Base-by-base conservation (phyloP, 2,797 vertebrate species). In the Sardinella longiceps region DNA sequence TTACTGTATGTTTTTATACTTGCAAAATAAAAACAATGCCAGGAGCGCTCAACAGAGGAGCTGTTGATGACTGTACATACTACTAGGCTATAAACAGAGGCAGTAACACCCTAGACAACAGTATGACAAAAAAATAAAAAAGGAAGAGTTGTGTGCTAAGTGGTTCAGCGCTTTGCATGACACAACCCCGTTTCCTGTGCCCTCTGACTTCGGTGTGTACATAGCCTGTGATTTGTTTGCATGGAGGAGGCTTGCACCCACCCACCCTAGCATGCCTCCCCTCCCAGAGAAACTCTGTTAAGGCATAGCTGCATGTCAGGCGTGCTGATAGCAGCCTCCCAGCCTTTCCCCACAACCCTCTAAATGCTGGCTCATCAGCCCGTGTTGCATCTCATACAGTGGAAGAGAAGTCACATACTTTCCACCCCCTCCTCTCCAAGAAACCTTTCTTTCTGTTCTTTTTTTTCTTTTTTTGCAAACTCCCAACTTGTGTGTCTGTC, bases 201-300 rank as follows among this genome's bases (percentile, higher is more conserved):
- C 84, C 87, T 87, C 83, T 91, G 86, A 91, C 84, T 89, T 81
- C 3, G 48, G 87, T 9, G 91, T 89, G 91, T 90, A 92, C 89
- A 88, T 91, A 86, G 84, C 83, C 83, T 77, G 58, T 86, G 83
- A 87, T 85, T 81, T 86, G 86, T 85, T 84, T 89, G 84, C 85
- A 63, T 86, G 66, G 82, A 88, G 90, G 66, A 86, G 90, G 88
- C 87, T 88, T 89, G 63, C 90, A 93, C 82, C 88, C 88, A 87
- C 91, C 63, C 2, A 30, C 63, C 11, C 91, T 9, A 48, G 46
- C 46, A 15, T 12, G 12, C 63, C 63, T 93, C 93, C 90, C 88
- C 90, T 90, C 88, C 92, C 92, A 83, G 84, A 91, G 91, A 88
- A 90, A 90, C 86, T 92, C 90, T 91, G 92, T 88, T 87, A 85